Base-by-base conservation (phyloP, 2,113 vertebrate genomes). In the Lepus europaeus region DNA sequence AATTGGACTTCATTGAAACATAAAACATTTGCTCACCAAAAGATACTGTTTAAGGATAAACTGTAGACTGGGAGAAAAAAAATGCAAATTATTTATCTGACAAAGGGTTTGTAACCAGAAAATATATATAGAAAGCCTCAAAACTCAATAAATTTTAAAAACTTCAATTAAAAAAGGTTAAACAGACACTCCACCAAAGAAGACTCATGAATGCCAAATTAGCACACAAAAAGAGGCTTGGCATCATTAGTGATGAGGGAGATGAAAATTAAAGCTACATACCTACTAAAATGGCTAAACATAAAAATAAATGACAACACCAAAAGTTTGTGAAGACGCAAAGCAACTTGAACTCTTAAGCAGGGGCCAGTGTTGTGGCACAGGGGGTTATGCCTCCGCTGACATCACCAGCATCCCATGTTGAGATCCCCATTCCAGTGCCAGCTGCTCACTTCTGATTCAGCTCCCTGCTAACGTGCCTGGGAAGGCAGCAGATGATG, bases 21-120 rank as follows among this genome's bases (percentile, higher is more conserved):
- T 77, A 72, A 84, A 92, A 31, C 8, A 81, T 86, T 78, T 90
- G 19, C 69, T 95, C 22, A 73, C 63, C 70, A 82, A 84, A 92
- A 77, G 20, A 87, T 19, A 88, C 14, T 25, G 36, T 70, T 72
- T 70, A 83, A 89, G 51, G 23, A 73, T 13, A 91, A 87, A 39
- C 19, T 25, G 53, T 10, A 69, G 20, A 53, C 23, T 9, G 22
- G 59, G 22, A 90, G 23, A 74, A 87, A 63, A 68, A 16, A 25
- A 76, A 74, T 94, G 33, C 45, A 70, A 89, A 76, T 77, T 49
- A 59, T 22, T 39, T 45, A 59, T 39, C 25, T 88, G 39, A 78
- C 56, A 69, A 68, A 68, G 23, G 19, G 68, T 51, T 66, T 69
- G 39, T 72, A 69, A 56, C 51, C 59, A 76, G n/a, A 76, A 59